phyloP scores from a whole-genome alignment of 2,113 vertebrate genomes.

The Mesitornis unicolor region DNA sequence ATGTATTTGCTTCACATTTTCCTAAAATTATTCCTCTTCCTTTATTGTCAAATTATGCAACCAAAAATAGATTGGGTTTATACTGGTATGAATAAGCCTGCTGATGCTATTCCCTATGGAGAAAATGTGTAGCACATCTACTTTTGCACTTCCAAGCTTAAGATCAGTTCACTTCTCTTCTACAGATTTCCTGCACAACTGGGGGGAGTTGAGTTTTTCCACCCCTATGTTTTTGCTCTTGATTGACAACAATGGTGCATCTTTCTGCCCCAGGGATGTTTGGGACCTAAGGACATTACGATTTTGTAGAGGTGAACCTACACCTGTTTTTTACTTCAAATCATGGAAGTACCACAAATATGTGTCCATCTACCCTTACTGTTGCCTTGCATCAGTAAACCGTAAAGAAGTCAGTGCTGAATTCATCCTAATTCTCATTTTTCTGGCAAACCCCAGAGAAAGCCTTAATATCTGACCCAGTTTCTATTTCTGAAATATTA shows the following conservation, averaged over 20 bases:
- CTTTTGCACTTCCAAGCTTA: neutral
- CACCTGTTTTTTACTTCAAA: neutral
- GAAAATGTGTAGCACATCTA: neutral
- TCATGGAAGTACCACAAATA: neutral
- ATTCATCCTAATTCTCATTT: neutral
- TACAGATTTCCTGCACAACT: neutral
- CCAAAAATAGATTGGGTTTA: neutral
- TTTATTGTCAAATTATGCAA: neutral
- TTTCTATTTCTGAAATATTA: conserved; percentile 34
- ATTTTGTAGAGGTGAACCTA: neutral
- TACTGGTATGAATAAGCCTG: neutral
- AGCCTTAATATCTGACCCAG: conserved; percentile 39
- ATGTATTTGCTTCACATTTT: neutral
- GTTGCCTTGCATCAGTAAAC: neutral
- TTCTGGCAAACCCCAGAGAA: neutral
- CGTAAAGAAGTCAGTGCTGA: neutral
- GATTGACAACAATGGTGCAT: neutral
- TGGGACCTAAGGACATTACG: neutral
- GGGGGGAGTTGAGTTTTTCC: neutral
- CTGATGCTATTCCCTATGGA: neutral
- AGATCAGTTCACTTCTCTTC: neutral
- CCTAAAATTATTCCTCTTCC: neutral
- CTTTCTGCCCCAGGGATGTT: neutral
- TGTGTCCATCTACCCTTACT: accelerated
- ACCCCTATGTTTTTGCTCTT: neutral